Evolutionary conservation across 2,888 invertebrate species (phyloP).

Genomic region (Carabus problematicus): DNA sequence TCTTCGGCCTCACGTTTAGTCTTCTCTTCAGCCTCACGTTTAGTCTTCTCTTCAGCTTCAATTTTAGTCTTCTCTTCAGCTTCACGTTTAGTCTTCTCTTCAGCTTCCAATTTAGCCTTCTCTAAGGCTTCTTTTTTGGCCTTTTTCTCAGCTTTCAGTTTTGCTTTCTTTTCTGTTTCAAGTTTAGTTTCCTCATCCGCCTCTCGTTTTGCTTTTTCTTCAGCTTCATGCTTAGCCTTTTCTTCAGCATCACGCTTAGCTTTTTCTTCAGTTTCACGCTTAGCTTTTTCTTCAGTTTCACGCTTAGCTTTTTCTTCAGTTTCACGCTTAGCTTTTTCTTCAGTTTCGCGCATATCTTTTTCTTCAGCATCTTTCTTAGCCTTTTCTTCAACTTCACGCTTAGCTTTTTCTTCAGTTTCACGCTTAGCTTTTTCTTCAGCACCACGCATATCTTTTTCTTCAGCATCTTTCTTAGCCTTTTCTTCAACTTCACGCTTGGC

Average conservation of each 20-base stretch:
- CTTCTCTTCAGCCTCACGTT: constrained; percentile 41
- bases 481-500: constrained; percentile 41
- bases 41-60: constrained; percentile 43
- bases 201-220: constrained; percentile 45
- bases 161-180: constrained; percentile 43
- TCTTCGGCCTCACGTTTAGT: constrained; percentile 43
- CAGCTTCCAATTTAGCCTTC: constrained; percentile 41
- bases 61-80: constrained; percentile 37
- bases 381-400: constrained; percentile 38
- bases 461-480: constrained; percentile 41
- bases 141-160: constrained; percentile 51
- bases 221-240: constrained; percentile 44
- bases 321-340: constrained; percentile 41
- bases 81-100: constrained; percentile 37
- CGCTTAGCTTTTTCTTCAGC: constrained; percentile 43
- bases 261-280: constrained; percentile 44
- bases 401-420: constrained; percentile 24
- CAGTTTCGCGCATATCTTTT: constrained; percentile 43
- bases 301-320: constrained; percentile 36
- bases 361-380: constrained; percentile 32
- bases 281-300: constrained; percentile 42
- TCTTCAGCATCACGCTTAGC: constrained; percentile 45
- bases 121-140: constrained; percentile 42
- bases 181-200: constrained; percentile 43
- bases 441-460: constrained; percentile 44